Percentiles rank a stretch among this genome's conserved stretches.
Conservation (phyloP, 2,888 invertebrate species). For the Imbricaverruca yamaguchii region DNA sequence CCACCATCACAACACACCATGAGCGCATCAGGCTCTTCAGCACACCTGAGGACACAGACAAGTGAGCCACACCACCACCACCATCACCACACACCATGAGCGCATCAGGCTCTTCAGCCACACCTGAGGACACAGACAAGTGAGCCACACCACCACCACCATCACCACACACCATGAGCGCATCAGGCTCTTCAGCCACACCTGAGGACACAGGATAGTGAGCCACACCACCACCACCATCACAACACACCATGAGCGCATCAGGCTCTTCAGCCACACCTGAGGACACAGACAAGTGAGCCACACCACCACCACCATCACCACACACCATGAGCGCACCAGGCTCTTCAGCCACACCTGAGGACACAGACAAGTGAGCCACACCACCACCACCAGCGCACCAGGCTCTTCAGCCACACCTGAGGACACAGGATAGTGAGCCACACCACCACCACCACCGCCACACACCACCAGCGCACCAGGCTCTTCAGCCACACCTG, state of each 20-base stretch:
- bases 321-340: conserved; percentile 79
- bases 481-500: conserved; percentile 87
- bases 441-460: conserved; percentile 77
- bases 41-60: conserved; percentile 79
- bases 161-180: conserved; percentile 77
- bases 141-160: conserved; percentile 71
- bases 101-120: conserved; percentile 87
- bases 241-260: conserved; percentile 75
- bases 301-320: conserved; percentile 70
- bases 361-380: no score
- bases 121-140: conserved; percentile 79
- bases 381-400: no score
- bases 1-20: no score
- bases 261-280: conserved; percentile 83
- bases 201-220: conserved; percentile 67
- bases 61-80: conserved; percentile 75
- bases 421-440: conserved; percentile 77
- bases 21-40: no score
- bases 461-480: conserved; percentile 75
- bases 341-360: conserved; percentile 93
- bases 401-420: no score
- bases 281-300: conserved; percentile 67
- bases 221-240: conserved; percentile 80
- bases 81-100: conserved; percentile 73
- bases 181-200: conserved; percentile 85